These are phyloP conservation scores for Augiades crinisus DNA, from an alignment of 2,888 invertebrate genomes.

Conservation along the genomic window DNA sequence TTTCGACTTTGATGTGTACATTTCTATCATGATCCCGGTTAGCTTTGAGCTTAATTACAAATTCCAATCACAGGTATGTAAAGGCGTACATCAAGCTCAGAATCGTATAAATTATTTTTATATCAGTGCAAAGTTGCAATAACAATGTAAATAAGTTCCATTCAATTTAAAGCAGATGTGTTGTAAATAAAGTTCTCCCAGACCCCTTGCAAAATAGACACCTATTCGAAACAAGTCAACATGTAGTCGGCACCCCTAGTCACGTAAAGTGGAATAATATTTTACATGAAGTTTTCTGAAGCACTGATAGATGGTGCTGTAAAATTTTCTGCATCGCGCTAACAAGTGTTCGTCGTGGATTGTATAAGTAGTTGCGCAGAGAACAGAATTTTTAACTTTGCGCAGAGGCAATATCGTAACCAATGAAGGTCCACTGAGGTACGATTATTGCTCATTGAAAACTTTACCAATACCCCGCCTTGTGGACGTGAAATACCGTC, in stretches of 20 bases:
- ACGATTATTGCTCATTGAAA: slow-evolving; percentile 96
- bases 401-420: slow-evolving; percentile 94
- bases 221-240: background rate
- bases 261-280: background rate
- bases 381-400: slow-evolving; percentile 81
- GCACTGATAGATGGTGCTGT: background rate
- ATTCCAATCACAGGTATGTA: no score
- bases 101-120: no score
- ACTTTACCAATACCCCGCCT: slow-evolving; percentile 85
- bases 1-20: no score
- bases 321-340: background rate
- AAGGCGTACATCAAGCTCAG: no score
- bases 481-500: slow-evolving; percentile 76
- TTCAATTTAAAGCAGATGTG: no score
- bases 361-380: slow-evolving; percentile 33
- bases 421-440: slow-evolving; percentile 88
- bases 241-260: slow-evolving; percentile 4
- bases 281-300: background rate
- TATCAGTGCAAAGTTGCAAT: no score
- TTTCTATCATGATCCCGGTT: no score
- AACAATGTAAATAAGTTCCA: no score
- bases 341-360: background rate
- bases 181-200: no score
- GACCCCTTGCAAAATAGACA: slow-evolving; percentile 4
- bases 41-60: no score